phyloP scores from a whole-genome alignment of 2,888 invertebrate genomes.

The Liodrosophila aerea region DNA sequence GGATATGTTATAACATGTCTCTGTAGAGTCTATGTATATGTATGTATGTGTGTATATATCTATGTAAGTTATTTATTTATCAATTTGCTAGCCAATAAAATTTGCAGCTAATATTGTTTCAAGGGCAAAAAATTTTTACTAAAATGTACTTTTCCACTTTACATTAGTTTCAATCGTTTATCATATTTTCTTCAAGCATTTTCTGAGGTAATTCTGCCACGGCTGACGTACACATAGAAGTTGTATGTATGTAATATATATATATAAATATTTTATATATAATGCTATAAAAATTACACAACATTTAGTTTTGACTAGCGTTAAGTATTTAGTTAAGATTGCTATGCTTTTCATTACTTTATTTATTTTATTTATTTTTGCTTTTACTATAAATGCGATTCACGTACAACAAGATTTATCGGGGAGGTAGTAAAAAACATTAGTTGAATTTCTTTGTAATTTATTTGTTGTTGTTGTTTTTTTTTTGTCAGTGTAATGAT shows the following conservation, averaged over 20 bases:
- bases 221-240: conserved; percentile 35
- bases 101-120: conserved; percentile 45
- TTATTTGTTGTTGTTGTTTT: no score
- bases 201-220: conserved; percentile 51
- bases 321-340: conserved; percentile 50
- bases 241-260: conserved; percentile 4
- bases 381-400: conserved; percentile 65
- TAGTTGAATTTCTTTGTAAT: not conserved
- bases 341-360: conserved; percentile 37
- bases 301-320: conserved; percentile 65
- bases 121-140: conserved; percentile 50
- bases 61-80: conserved; percentile 13
- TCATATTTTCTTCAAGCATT: conserved; percentile 60
- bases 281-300: conserved; percentile 75
- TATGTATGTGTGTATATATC: conserved; percentile 2
- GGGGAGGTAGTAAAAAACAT: conserved; percentile 72
- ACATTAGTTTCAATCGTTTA: conserved; percentile 24
- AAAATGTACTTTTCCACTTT: conserved; percentile 45
- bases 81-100: conserved; percentile 53
- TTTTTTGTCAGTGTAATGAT: conserved; percentile 35
- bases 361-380: conserved; percentile 16
- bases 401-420: conserved; percentile 71
- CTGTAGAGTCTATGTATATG: conserved; percentile 11
- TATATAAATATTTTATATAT: conserved; percentile 11
- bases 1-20: conserved; percentile 64